A percentile compares a stretch with the other conserved stretches of the same genome.
These are phyloP conservation scores for Parazoanthus atlanticus DNA, from an alignment of 92 coral and sea anemone genomes.

Conservation along the genomic window DNA sequence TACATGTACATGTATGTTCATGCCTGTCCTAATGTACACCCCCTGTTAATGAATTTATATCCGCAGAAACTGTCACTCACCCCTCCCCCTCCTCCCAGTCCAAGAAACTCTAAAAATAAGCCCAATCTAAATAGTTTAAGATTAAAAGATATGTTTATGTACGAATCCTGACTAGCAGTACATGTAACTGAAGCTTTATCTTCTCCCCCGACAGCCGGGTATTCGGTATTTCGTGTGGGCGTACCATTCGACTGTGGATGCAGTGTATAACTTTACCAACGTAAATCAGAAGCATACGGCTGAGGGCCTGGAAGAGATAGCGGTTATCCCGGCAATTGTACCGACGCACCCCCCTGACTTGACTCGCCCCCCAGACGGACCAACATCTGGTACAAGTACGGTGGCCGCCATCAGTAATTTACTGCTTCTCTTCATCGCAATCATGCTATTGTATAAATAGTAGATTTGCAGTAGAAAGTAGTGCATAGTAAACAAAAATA, in stretches of 20 bases:
- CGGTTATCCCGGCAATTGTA: background rate
- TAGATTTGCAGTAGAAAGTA: background rate
- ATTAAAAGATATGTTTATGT: background rate
- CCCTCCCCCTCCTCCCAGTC: too few species aligned
- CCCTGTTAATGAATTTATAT: too few species aligned
- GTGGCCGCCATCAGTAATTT: slow-evolving; percentile 16
- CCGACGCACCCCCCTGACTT: background rate
- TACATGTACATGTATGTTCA: too few species aligned
- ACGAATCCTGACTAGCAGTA: background rate
- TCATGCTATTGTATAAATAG: slow-evolving; percentile 9
- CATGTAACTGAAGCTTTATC: background rate
- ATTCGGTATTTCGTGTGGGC: slow-evolving; percentile 28
- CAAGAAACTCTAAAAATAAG: too few species aligned
- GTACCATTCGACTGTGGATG: slow-evolving; percentile 33
- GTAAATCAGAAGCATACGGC: slow-evolving; percentile 19
- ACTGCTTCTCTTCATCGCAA: background rate
- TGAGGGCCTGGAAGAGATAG: slow-evolving; percentile 12
- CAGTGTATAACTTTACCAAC: background rate
- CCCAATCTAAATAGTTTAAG: background rate
- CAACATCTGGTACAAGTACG: background rate
- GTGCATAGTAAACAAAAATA: too few species aligned
- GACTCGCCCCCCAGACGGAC: background rate
- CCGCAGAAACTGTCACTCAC: too few species aligned
- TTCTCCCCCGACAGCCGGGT: slow-evolving; percentile 1
- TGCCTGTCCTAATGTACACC: too few species aligned